These are phyloP conservation scores for Oligia strigilis DNA, from an alignment of 2,888 invertebrate species.

Conservation along the genomic window DNA sequence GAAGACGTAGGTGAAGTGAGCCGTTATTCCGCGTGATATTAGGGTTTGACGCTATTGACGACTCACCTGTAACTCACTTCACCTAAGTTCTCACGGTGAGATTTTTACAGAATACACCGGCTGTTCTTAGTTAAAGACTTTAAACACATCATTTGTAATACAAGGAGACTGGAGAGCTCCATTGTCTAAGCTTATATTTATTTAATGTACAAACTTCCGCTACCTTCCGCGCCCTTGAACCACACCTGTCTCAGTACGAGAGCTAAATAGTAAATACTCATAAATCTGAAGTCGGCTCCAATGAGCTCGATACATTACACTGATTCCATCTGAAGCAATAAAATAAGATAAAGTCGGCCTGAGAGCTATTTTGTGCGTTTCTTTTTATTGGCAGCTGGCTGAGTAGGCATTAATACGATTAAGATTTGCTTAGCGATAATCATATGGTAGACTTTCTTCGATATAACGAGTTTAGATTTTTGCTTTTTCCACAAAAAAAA, in stretches of 20 bases:
- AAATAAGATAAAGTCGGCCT: constrained; percentile 14
- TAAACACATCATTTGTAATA: not conserved
- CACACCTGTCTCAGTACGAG: constrained; percentile 7
- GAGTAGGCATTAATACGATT: not conserved
- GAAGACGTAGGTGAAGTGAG: too few species aligned
- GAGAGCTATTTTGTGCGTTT: not conserved
- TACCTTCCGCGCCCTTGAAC: constrained; percentile 3
- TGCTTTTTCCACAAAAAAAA: not conserved
- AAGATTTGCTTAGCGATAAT: not conserved
- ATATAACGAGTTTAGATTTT: not conserved
- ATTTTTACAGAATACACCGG: too few species aligned
- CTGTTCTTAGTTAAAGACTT: not conserved
- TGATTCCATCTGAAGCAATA: constrained; percentile 23
- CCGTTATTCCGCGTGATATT: too few species aligned
- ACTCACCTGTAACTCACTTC: too few species aligned
- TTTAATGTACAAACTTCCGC: not conserved
- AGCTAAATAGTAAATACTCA: constrained; percentile 25
- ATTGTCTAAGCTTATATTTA: not conserved
- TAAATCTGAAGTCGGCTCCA: constrained; percentile 11
- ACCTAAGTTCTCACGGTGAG: too few species aligned
- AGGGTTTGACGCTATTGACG: too few species aligned
- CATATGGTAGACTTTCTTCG: not conserved
- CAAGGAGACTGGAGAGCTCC: not conserved
- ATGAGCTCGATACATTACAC: constrained; percentile 18
- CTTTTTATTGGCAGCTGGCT: constrained; percentile 17